These are phyloP conservation scores for Aspiorhynchus laticeps DNA, from an alignment of 2,113 vertebrate species.

Conservation along the genomic window DNA sequence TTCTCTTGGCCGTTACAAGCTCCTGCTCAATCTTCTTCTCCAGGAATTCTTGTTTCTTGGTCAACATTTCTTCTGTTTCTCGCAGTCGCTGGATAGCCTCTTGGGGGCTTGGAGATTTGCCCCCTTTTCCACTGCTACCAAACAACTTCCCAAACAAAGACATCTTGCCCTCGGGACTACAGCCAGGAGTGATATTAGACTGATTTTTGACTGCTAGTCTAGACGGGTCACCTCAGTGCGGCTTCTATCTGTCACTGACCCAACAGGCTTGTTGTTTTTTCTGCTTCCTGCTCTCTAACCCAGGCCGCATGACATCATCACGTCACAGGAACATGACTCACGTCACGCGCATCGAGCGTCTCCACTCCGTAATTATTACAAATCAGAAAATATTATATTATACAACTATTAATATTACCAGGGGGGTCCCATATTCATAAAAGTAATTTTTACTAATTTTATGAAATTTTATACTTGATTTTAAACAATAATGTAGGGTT, in stretches of 20 bases:
- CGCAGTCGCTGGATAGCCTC: constrained; percentile 95
- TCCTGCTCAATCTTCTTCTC: constrained; percentile 97
- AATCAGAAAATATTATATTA: not conserved
- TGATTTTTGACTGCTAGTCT: not conserved
- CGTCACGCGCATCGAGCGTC: constrained; percentile 19
- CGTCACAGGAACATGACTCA: constrained; percentile 62
- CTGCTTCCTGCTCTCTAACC: constrained; percentile 65
- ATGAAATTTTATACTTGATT: not conserved
- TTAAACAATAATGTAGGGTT: not conserved
- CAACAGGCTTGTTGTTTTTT: constrained; percentile 56
- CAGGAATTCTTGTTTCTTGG: constrained; percentile 94
- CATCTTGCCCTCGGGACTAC: constrained; percentile 70
- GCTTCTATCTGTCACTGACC: constrained; percentile 12
- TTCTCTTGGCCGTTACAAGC: constrained; percentile 88
- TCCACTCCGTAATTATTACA: not conserved
- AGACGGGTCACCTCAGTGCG: not conserved
- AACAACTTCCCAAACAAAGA: constrained; percentile 90
- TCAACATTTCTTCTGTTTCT: constrained; percentile 97
- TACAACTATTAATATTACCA: not conserved
- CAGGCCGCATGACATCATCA: constrained; percentile 72
- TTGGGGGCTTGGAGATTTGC: constrained; percentile 88
- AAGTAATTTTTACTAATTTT: not conserved
- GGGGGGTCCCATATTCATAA: not conserved
- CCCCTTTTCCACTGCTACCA: constrained; percentile 84
- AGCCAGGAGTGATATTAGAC: not conserved